Evolutionary conservation across 2,797 vertebrate genomes (phyloP).

Genomic region (Mus spretus): DNA sequence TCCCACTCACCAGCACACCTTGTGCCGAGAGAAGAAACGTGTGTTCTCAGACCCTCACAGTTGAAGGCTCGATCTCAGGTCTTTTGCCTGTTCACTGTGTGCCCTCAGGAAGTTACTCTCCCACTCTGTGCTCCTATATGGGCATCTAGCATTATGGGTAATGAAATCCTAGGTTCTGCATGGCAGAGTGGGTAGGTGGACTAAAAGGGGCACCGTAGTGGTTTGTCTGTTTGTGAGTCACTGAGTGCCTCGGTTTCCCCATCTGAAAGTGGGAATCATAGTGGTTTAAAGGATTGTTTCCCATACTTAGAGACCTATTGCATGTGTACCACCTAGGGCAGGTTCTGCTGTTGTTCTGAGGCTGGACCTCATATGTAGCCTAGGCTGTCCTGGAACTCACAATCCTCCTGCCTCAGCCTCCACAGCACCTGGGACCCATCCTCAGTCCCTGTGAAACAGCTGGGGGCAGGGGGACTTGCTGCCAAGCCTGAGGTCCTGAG

Average conservation of each 20-base stretch:
- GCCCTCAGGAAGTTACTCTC: neutral
- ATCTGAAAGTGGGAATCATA: neutral
- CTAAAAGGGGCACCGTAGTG: neutral
- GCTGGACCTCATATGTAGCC: neutral
- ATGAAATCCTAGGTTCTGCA: neutral
- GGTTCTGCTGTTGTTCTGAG: neutral
- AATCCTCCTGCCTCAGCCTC: neutral
- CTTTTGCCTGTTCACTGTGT: neutral
- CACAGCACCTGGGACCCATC: neutral
- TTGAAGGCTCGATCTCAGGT: neutral
- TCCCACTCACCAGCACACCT: neutral
- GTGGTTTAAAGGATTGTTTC: neutral
- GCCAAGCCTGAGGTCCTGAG: neutral
- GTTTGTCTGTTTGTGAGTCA: neutral
- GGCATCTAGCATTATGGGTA: neutral
- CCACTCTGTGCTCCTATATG: neutral
- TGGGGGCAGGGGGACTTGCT: neutral
- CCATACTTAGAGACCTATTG: neutral
- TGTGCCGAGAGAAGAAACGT: neutral
- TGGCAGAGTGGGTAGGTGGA: neutral
- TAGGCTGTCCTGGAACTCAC: neutral
- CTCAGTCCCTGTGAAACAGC: neutral
- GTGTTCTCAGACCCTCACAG: neutral
- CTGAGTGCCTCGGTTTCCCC: neutral
- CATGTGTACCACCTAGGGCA: neutral